A percentile compares a stretch with the other conserved stretches of the same genome.
Conservation (phyloP, 2,113 vertebrate genomes). For the Notarius quadriscutis region DNA sequence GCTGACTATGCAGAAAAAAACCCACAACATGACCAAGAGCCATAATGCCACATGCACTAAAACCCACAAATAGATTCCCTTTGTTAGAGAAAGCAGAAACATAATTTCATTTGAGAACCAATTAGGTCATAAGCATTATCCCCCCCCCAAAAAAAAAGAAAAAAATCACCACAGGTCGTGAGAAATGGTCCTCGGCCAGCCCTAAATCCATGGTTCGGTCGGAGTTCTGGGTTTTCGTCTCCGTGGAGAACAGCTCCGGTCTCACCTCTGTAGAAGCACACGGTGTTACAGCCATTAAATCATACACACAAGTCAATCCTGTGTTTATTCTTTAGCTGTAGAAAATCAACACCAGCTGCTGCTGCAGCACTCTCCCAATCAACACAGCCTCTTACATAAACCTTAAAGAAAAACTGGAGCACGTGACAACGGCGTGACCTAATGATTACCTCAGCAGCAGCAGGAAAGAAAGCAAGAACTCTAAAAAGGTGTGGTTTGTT, state of each 20-base stretch:
- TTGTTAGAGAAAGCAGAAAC: neutral
- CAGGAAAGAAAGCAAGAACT: neutral
- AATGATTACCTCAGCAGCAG: conserved; percentile 12
- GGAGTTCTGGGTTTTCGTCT: conserved; percentile 67
- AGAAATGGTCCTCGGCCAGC: conserved; percentile 93
- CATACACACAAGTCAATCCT: neutral
- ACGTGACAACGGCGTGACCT: conserved; percentile 13
- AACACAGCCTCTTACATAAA: neutral
- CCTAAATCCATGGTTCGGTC: conserved; percentile 87
- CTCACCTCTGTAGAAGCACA: conserved; percentile 67
- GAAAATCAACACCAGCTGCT: conserved; percentile 1
- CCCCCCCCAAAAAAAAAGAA: neutral
- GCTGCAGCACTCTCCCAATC: neutral
- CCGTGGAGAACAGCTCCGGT: conserved; percentile 67
- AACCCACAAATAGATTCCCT: neutral
- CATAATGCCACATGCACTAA: too few species aligned
- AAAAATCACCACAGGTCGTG: conserved; percentile 80
- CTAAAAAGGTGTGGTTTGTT: neutral
- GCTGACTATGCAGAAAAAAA: neutral
- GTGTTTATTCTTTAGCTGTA: conserved; percentile 2
- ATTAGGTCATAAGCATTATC: neutral
- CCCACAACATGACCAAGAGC: neutral
- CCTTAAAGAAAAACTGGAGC: neutral
- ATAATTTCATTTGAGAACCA: neutral
- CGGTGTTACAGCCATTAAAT: conserved; percentile 24